Percentiles rank a stretch among this genome's conserved stretches.
Evolutionary conservation across 1,140 invertebrate species (phyloP).

Genomic region (Philaenus spumarius): DNA sequence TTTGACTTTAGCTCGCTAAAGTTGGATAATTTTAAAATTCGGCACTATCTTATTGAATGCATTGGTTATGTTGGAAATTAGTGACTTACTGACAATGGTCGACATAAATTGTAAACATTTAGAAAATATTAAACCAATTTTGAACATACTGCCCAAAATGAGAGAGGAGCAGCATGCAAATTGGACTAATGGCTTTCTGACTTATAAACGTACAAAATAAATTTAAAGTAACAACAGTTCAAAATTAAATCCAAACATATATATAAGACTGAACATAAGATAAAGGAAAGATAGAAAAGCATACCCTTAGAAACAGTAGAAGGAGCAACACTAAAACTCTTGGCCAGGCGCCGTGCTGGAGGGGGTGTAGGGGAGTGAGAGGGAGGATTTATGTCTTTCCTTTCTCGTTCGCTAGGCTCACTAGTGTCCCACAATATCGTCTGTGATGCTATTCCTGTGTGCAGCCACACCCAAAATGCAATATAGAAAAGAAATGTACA

Average conservation of each 20-base stretch:
- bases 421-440: conserved; percentile 8
- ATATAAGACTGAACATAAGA: conserved; percentile 7
- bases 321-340: conserved; percentile 79
- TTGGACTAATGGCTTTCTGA: too few species aligned
- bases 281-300: conserved; percentile 15
- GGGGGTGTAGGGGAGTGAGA: conserved; percentile 59
- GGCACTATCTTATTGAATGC: too few species aligned
- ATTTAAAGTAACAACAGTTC: conserved; percentile 34
- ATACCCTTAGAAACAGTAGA: conserved; percentile 53
- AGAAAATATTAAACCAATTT: too few species aligned
- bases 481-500: conserved; percentile 5
- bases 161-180: too few species aligned
- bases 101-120: too few species aligned
- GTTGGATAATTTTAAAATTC: too few species aligned
- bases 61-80: too few species aligned
- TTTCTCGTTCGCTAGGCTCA: conserved; percentile 1
- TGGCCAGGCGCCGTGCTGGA: conserved; percentile 72
- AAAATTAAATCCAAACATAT: too few species aligned
- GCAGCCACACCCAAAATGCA: conserved; percentile 3
- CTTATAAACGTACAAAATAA: too few species aligned
- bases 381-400: conserved; percentile 7
- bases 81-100: too few species aligned
- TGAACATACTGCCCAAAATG: too few species aligned
- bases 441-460: conserved; percentile 13
- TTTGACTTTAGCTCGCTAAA: too few species aligned